Evolutionary conservation across 2,797 vertebrate genomes (phyloP).

Genomic region (Galago senegalensis): DNA sequence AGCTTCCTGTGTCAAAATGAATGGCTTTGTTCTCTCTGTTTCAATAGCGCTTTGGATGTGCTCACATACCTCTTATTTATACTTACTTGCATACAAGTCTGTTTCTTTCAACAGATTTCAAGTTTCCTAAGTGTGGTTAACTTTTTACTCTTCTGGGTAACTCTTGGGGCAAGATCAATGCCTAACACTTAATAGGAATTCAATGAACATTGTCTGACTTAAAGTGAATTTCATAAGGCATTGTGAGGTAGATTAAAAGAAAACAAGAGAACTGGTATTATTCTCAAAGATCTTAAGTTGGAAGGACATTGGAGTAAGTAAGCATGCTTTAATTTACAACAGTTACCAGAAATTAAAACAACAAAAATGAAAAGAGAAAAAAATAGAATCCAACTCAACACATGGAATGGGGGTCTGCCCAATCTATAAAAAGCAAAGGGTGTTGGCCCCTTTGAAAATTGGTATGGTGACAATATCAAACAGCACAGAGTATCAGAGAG

Average conservation of each 20-base stretch:
- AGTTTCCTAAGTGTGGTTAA: not conserved
- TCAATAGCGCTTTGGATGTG: not conserved
- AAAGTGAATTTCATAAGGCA: constrained; percentile 28
- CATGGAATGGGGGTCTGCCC: not conserved
- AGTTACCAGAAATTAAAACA: not conserved
- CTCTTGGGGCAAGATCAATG: not conserved
- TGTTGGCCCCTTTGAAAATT: not conserved
- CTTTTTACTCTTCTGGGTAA: not conserved
- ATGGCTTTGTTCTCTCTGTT: not conserved
- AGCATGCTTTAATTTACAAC: not conserved
- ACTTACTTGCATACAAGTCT: not conserved
- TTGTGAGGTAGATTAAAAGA: not conserved
- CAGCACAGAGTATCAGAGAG: not conserved
- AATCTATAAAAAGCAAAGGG: not conserved
- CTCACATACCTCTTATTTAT: not conserved
- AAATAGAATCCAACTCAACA: not conserved
- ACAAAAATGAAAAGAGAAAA: not conserved
- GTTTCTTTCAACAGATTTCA: not conserved
- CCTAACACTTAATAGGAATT: not conserved
- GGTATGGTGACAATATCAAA: not conserved
- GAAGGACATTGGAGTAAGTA: not conserved
- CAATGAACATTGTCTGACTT: not conserved
- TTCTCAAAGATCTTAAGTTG: not conserved
- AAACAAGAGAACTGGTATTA: not conserved
- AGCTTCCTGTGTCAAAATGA: not conserved